Base-by-base conservation (phyloP, 2,888 invertebrate genomes). In the Parelbella ahira region DNA sequence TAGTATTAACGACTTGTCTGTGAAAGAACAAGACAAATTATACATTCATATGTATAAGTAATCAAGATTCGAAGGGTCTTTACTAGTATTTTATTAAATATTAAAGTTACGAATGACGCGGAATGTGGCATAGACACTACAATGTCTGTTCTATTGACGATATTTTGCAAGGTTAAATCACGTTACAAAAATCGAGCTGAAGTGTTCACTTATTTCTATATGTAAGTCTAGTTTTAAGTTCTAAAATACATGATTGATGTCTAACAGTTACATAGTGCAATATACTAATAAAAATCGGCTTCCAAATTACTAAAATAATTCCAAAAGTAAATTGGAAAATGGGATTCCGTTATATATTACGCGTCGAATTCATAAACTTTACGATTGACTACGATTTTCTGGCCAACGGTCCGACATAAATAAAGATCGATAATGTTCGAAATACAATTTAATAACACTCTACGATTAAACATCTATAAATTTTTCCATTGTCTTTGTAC, bases 221-320 rank as follows among this genome's bases (percentile, higher is more conserved):
- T 6, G 4, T 37, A 28, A 15, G 10, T 8, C 25, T 28, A 37
- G 13, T 38, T 15, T 37, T 25, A 15, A 15, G 4, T 15, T 37
- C 27, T 18, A 21, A 7, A 21, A 28, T 13, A 7, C 20, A 28
- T 28, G 13, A 42, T 36, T n/a, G n/a, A n/a, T n/a, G n/a, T n/a
- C 42, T 55, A 67, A 60, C 66, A 63, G 56, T 58, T 61, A 62
- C 54, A 50, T 52, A 47, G 61, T 63, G 64, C 58, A 15, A 21
- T 29, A 23, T 8, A 23, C 23, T 23, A 1, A 23, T 11, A 13
- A 19, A 8, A 20, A 10, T 4, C 6, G 3, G 12, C n/a, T 21
- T 32, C 6, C 3, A 13, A 27, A 27, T 4, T 3, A 6, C 12
- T 18, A 15, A 8, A 6, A 15, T 12, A 6, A n/a, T n/a, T n/a